These are phyloP conservation scores for Actinia equina DNA, from an alignment of 64 coral and sea anemone species.

Conservation along the genomic window DNA sequence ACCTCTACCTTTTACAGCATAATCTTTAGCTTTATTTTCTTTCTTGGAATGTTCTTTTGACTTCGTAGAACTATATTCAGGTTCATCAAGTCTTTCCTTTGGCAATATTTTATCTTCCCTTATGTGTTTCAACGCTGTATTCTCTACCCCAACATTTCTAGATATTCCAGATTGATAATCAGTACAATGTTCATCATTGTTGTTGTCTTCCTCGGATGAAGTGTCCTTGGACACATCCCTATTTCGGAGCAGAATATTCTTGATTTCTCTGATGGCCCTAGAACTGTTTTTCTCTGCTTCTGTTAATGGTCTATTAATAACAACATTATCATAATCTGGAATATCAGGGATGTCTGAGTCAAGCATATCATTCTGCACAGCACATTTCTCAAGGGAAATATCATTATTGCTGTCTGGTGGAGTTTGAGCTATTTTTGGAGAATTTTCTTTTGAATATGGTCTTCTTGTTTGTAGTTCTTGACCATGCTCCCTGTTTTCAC, in stretches of 20 bases:
- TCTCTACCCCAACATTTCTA: not conserved
- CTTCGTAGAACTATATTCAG: not conserved
- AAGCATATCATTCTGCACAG: not conserved
- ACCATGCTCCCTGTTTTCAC: not conserved
- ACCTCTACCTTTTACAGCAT: not conserved
- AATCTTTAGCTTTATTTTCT: not conserved
- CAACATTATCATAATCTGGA: not conserved
- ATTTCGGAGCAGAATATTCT: slow-evolving; percentile 26
- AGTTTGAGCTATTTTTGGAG: not conserved
- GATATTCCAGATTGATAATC: not conserved
- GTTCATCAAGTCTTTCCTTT: not conserved
- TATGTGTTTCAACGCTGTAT: too few relatives aligned
- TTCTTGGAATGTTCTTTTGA: not conserved
- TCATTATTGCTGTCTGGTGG: not conserved
- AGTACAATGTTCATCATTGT: not conserved
- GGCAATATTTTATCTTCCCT: not conserved
- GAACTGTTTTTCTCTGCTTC: slow-evolving; percentile 23
- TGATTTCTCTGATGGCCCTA: slow-evolving; percentile 11
- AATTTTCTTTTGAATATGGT: not conserved
- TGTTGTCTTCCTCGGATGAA: not conserved
- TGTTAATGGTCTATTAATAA: not conserved
- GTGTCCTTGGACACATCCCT: not conserved
- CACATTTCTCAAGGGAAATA: not conserved
- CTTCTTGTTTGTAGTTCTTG: not conserved
- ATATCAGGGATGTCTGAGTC: not conserved